Evolutionary conservation across 2,888 invertebrate genomes (phyloP).

Genomic region (Campoletis raptor): DNA sequence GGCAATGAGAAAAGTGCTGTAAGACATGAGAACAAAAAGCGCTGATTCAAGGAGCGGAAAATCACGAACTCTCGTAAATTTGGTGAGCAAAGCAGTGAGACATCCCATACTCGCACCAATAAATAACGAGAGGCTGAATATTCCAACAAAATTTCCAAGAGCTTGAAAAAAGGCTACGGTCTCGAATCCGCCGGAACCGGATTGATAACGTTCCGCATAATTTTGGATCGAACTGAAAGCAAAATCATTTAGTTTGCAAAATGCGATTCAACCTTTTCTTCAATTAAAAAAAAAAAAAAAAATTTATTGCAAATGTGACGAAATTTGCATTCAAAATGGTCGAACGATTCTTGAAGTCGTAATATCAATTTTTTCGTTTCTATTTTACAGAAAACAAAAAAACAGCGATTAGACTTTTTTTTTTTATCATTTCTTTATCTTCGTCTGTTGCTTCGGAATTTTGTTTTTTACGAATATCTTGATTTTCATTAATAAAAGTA

Average conservation of each 20-base stretch:
- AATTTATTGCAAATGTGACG: not conserved
- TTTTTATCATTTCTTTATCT: no score
- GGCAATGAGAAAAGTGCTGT: constrained; percentile 98
- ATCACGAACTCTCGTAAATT: constrained; percentile 97
- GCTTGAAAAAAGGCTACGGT: constrained; percentile 95
- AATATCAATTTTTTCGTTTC: no score
- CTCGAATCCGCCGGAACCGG: constrained; percentile 93
- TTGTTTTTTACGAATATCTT: no score
- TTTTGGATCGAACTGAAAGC: constrained; percentile 92
- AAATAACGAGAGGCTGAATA: constrained; percentile 95
- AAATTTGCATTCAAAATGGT: not conserved
- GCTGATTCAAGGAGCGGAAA: constrained; percentile 98
- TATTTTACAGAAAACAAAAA: no score
- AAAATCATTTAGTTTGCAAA: not conserved
- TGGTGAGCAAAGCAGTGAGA: constrained; percentile 97
- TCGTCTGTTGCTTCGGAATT: no score
- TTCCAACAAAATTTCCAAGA: constrained; percentile 95
- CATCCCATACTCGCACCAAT: constrained; percentile 98
- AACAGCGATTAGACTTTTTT: no score
- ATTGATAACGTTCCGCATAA: constrained; percentile 93
- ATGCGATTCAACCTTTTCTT: not conserved
- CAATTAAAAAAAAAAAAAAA: no score
- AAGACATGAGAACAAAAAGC: constrained; percentile 98
- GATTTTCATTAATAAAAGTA: no score
- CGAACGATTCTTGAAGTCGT: not conserved